phyloP scores from a whole-genome alignment of 2,113 vertebrate species.

The Zosterops borbonicus region DNA sequence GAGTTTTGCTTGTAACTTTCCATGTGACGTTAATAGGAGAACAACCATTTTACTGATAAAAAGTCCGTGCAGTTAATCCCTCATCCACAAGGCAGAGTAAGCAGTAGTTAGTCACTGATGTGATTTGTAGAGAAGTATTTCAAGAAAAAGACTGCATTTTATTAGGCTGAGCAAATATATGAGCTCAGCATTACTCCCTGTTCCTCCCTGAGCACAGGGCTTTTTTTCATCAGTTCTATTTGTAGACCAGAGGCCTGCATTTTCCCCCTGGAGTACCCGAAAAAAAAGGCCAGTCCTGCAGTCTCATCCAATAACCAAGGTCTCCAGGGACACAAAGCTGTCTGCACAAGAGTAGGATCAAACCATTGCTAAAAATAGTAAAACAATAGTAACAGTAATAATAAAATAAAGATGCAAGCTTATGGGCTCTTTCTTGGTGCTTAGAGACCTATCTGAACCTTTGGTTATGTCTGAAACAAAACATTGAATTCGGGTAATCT shows the following conservation, averaged over 20 bases:
- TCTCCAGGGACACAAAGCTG: background rate
- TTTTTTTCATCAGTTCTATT: conserved; percentile 62
- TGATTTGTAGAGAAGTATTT: conserved; percentile 33
- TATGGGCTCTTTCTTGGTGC: background rate
- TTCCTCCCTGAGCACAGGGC: background rate
- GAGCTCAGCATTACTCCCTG: conserved; percentile 67
- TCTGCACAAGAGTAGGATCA: background rate
- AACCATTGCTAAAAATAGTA: background rate
- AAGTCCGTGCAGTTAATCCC: background rate
- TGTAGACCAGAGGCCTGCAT: conserved; percentile 36
- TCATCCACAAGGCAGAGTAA: background rate
- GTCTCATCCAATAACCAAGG: background rate
- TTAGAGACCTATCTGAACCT: background rate
- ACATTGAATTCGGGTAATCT: background rate
- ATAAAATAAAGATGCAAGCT: background rate
- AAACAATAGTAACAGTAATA: background rate
- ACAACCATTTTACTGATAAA: background rate
- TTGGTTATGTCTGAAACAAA: background rate
- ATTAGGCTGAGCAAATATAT: conserved; percentile 71
- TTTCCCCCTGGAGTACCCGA: conserved; percentile 37
- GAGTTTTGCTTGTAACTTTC: background rate
- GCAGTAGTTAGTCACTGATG: background rate
- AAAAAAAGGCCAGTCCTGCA: conserved; percentile 25
- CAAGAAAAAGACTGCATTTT: conserved; percentile 55
- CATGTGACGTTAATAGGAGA: background rate